Evolutionary conservation across 2,113 vertebrate genomes (phyloP).

Genomic region (Pelodiscus sinensis): DNA sequence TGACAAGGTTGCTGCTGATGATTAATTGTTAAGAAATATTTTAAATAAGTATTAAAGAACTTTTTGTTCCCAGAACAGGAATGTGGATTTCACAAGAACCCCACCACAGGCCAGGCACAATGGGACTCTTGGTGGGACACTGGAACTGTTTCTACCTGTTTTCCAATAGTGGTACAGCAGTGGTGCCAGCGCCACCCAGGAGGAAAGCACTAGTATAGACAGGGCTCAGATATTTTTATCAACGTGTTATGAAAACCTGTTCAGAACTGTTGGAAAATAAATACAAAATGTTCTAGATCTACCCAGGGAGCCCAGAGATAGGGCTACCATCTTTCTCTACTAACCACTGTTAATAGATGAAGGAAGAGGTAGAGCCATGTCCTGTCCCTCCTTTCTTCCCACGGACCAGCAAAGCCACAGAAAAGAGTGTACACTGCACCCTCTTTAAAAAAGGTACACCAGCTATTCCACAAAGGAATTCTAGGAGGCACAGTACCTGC

Average conservation of each 20-base stretch:
- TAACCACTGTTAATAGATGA: not conserved
- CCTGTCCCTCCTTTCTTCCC: not conserved
- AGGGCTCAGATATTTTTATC: not conserved
- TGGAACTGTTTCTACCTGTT: not conserved
- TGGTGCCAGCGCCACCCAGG: not conserved
- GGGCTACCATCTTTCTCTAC: not conserved
- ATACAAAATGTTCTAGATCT: not conserved
- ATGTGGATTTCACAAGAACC: not conserved
- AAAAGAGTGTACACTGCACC: not conserved
- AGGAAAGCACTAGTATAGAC: not conserved
- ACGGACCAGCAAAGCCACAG: not conserved
- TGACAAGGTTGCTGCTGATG: not conserved
- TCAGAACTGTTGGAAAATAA: not conserved
- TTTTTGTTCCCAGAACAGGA: not conserved
- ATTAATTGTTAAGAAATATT: not conserved
- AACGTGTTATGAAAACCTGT: not conserved
- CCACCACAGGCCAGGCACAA: not conserved
- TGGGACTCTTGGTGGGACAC: not conserved
- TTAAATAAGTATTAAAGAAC: not conserved
- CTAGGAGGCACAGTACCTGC: not conserved
- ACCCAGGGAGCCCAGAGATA: not conserved
- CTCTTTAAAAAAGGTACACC: not conserved
- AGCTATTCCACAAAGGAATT: not conserved
- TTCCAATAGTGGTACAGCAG: not conserved
- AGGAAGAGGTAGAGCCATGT: not conserved